These are phyloP conservation scores for Phengaris alcon DNA, from an alignment of 2,888 invertebrate species.

Conservation along the genomic window DNA sequence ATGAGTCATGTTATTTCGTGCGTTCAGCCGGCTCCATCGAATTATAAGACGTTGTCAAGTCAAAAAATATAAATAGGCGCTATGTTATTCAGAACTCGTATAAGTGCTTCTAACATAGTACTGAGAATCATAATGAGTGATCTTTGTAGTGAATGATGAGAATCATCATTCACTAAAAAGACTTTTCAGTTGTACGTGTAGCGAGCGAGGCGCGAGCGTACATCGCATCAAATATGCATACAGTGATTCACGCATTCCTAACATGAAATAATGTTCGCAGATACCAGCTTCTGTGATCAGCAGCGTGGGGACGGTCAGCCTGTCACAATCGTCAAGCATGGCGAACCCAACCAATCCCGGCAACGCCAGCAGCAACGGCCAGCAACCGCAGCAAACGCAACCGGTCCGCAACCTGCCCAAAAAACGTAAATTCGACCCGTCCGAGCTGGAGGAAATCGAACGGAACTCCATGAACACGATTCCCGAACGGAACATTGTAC, in stretches of 20 bases:
- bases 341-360: conserved; percentile 72
- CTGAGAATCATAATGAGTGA: neutral
- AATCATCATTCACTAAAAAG: conserved; percentile 1
- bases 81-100: neutral
- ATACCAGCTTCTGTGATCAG: conserved; percentile 80
- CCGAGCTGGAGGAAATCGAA: conserved; percentile 86
- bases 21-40: no score
- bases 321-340: conserved; percentile 70
- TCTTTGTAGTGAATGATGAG: no score
- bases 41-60: no score
- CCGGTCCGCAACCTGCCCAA: conserved; percentile 92
- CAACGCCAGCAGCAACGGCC: conserved; percentile 57
- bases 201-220: neutral
- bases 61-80: conserved; percentile 16
- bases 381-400: conserved; percentile 62
- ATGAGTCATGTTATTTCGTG: no score
- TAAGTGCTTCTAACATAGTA: neutral
- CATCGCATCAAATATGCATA: neutral
- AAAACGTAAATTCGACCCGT: conserved; percentile 92
- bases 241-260: conserved; percentile 29
- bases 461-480: conserved; percentile 71
- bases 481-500: conserved; percentile 37
- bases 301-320: conserved; percentile 78
- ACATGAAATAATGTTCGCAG: conserved; percentile 47
- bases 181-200: neutral